Conservation (phyloP, 1,140 invertebrate species). For the Steinernema feltiae region DNA sequence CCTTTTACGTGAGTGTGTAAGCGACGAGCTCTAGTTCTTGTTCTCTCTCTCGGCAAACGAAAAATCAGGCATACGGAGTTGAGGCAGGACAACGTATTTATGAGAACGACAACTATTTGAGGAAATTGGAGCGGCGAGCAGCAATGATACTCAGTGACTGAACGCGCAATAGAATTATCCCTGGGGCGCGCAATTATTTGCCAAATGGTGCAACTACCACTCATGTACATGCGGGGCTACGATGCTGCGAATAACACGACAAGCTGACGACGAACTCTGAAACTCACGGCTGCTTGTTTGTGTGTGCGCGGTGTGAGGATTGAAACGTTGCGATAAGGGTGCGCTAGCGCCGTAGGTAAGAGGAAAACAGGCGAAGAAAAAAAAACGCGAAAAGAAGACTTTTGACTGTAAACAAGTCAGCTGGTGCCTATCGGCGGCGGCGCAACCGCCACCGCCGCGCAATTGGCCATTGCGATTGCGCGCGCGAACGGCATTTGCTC, state of each 20-base stretch:
- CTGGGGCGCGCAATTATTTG: conserved; percentile 10
- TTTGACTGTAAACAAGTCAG: conserved; percentile 4
- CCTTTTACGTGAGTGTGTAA: too few relatives aligned
- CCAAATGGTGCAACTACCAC: neutral
- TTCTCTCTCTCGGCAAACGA: too few relatives aligned
- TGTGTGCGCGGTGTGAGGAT: neutral
- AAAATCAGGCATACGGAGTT: neutral
- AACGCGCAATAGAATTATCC: conserved; percentile 6
- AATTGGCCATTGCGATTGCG: conserved; percentile 3
- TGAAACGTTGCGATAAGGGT: neutral
- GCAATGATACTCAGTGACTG: conserved; percentile 1
- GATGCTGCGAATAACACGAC: neutral
- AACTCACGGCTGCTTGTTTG: neutral
- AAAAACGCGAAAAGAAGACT: neutral
- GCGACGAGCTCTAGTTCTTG: too few relatives aligned
- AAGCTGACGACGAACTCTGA: too few relatives aligned
- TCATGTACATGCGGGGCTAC: neutral
- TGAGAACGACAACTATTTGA: conserved; percentile 5
- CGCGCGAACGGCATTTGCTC: neutral
- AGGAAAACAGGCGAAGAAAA: neutral
- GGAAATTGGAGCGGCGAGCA: conserved; percentile 9
- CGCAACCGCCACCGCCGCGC: neutral
- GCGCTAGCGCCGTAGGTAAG: neutral
- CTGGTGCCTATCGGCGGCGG: neutral
- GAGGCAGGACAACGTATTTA: neutral